Evolutionary conservation across 2,888 invertebrate genomes (phyloP).

Genomic region (Ypsolopha scabrella): DNA sequence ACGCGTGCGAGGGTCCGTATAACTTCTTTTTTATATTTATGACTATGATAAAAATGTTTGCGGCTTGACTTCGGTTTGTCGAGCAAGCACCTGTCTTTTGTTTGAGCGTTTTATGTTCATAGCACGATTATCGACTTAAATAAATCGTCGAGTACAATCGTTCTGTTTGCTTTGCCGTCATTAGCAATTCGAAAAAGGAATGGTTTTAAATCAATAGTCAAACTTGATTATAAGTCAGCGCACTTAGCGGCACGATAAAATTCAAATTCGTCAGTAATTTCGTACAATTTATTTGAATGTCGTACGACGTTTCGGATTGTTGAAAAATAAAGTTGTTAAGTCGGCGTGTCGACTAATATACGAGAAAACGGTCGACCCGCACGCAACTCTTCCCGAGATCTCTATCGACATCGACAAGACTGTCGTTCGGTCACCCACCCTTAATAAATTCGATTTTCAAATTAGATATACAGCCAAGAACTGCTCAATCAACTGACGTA

Average conservation of each 20-base stretch:
- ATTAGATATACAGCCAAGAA: neutral
- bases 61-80: constrained; percentile 44
- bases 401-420: constrained; percentile 13
- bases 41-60: constrained; percentile 60
- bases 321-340: constrained; percentile 59
- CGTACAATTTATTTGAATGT: constrained; percentile 29
- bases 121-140: constrained; percentile 23
- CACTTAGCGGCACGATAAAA: constrained; percentile 36
- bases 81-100: constrained; percentile 48
- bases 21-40: constrained; percentile 50
- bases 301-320: constrained; percentile 32
- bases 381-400: constrained; percentile 12
- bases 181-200: neutral
- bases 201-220: constrained; percentile 1
- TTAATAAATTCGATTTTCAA: neutral
- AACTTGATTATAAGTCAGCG: neutral
- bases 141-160: constrained; percentile 17
- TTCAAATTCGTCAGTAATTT: constrained; percentile 45
- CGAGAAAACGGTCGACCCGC: constrained; percentile 7
- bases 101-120: constrained; percentile 24
- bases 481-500: neutral
- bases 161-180: neutral
- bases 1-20: constrained; percentile 34
- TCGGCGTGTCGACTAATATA: constrained; percentile 6
- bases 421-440: constrained; percentile 3